phyloP scores from a whole-genome alignment of 2,888 invertebrate species.

The Athalia circularis region DNA sequence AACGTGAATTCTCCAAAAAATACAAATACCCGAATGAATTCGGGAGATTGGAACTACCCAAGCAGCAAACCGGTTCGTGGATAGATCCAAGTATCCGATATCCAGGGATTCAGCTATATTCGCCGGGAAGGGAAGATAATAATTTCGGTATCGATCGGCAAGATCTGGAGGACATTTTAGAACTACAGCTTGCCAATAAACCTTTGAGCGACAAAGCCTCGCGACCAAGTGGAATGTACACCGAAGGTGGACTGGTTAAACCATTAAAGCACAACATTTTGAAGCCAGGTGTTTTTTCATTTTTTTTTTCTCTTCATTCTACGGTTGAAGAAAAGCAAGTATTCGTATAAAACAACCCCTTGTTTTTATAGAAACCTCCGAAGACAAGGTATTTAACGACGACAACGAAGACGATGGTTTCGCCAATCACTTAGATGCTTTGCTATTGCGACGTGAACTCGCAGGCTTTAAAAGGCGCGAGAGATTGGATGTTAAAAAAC shows the following conservation, averaged over 20 bases:
- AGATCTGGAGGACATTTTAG: constrained; percentile 21
- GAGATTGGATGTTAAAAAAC: constrained; percentile 94
- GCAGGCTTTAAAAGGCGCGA: constrained; percentile 90
- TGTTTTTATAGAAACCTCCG: constrained; percentile 65
- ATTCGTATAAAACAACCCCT: constrained; percentile 57
- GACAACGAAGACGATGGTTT: constrained; percentile 67
- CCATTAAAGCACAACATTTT: constrained; percentile 56
- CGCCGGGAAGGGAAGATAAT: constrained; percentile 30
- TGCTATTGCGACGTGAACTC: constrained; percentile 64
- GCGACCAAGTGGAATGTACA: constrained; percentile 55
- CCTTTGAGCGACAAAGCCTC: background rate
- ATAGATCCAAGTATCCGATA: constrained; percentile 10
- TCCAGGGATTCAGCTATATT: constrained; percentile 1
- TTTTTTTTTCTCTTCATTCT: constrained; percentile 25
- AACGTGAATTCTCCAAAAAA: constrained; percentile 60
- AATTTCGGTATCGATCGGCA: constrained; percentile 28
- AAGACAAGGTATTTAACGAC: constrained; percentile 60
- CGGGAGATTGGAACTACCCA: constrained; percentile 37
- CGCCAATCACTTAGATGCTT: constrained; percentile 72
- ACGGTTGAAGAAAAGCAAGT: constrained; percentile 69
- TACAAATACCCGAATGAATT: constrained; percentile 56
- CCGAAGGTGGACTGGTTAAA: constrained; percentile 65
- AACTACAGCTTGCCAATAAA: constrained; percentile 22
- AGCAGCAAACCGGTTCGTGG: constrained; percentile 15
- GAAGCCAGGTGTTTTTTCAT: constrained; percentile 51